Evolutionary conservation across 1,140 invertebrate species (phyloP).

Genomic region (Drosophila ogumai): DNA sequence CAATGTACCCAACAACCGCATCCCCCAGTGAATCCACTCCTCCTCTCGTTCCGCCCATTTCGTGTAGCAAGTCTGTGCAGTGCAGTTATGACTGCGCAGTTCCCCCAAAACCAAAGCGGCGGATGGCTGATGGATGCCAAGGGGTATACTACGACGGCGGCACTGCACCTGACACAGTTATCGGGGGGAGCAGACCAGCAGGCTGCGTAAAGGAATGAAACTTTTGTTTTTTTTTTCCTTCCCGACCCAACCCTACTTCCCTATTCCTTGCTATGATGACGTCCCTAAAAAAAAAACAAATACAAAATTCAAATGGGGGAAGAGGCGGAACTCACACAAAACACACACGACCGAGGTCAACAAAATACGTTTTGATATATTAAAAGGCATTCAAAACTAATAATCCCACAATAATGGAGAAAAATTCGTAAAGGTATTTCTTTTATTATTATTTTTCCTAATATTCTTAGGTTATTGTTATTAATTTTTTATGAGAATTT

Average conservation of each 20-base stretch:
- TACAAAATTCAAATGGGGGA: constrained; percentile 5
- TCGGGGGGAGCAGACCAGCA: background rate
- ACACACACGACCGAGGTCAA: constrained; percentile 3
- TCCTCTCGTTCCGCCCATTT: background rate
- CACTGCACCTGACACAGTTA: constrained; percentile 45
- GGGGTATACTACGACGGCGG: background rate
- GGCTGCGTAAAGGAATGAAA: constrained; percentile 32
- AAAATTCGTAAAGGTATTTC: background rate
- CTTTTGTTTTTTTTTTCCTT: constrained; percentile 32
- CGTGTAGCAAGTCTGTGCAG: constrained; percentile 32
- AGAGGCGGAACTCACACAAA: constrained; percentile 8
- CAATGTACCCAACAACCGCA: constrained; percentile 17
- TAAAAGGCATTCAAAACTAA: background rate
- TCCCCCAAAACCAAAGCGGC: background rate
- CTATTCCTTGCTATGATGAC: constrained; percentile 16
- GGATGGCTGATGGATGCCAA: constrained; percentile 1
- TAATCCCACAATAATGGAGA: background rate
- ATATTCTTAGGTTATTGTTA: no score
- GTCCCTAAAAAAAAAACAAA: constrained; percentile 9
- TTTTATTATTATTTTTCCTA: no score
- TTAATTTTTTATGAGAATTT: background rate
- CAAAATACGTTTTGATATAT: constrained; percentile 5
- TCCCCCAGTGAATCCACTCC: constrained; percentile 3
- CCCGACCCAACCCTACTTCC: background rate
- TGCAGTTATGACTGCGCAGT: constrained; percentile 55